A percentile compares a stretch with the other conserved stretches of the same genome.
phyloP scores from a whole-genome alignment of 2,797 vertebrate genomes.

The Moxostoma hubbsi region DNA sequence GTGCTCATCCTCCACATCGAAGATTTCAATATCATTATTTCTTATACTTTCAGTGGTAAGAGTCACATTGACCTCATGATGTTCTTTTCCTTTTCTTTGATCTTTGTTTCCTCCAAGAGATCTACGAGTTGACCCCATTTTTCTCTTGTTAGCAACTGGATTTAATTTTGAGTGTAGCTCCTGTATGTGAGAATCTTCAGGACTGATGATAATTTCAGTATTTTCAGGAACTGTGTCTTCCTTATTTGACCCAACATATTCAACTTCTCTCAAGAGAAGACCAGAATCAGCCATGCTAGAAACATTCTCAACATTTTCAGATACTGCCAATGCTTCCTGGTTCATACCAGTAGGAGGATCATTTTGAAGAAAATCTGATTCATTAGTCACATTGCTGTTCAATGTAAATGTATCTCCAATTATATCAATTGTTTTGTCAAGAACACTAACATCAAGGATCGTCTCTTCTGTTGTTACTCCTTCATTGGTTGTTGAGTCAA shows the following conservation, averaged over 20 bases:
- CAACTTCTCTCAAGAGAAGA: background rate
- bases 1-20: no score
- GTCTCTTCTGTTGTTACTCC: background rate
- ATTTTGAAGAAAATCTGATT: slow-evolving; percentile 2
- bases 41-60: no score
- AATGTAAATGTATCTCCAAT: background rate
- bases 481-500: background rate
- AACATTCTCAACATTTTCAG: background rate
- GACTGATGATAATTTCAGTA: background rate
- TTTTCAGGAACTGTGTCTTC: background rate
- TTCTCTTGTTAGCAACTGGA: slow-evolving; percentile 16
- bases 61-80: no score
- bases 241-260: background rate
- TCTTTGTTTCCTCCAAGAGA: background rate
- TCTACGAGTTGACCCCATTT: slow-evolving; percentile 36
- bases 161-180: background rate
- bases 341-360: background rate
- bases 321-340: background rate
- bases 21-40: no score
- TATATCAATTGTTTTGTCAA: background rate
- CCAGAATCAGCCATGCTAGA: background rate
- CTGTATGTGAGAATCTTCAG: background rate
- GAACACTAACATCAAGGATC: background rate
- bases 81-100: background rate
- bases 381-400: background rate